A percentile compares a stretch with the other conserved stretches of the same genome.
These are phyloP conservation scores for Thumatha senex DNA, from an alignment of 2,888 invertebrate species.

Conservation along the genomic window DNA sequence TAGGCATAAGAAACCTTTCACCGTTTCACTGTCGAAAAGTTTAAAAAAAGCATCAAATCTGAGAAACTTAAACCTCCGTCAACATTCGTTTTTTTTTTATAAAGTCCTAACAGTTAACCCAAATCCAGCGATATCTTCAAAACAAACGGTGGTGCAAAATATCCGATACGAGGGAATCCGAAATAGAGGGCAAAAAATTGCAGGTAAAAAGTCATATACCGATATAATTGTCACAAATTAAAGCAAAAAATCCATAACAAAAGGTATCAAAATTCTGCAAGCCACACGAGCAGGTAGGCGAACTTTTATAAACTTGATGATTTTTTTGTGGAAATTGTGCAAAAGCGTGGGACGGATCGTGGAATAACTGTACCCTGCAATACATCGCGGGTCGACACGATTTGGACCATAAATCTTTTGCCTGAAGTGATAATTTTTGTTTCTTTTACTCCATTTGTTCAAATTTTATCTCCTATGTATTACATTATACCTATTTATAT, in stretches of 20 bases:
- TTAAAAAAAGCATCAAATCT: constrained; percentile 22
- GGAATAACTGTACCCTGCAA: constrained; percentile 69
- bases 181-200: constrained; percentile 58
- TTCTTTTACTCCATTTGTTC: not conserved
- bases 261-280: constrained; percentile 83
- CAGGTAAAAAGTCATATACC: constrained; percentile 84
- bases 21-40: constrained; percentile 4
- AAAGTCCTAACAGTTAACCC: constrained; percentile 61
- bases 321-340: constrained; percentile 69
- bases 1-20: constrained; percentile 27
- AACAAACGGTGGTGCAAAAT: constrained; percentile 77
- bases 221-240: constrained; percentile 84
- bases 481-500: no score
- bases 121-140: constrained; percentile 55
- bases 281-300: constrained; percentile 83
- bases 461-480: no score
- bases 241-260: constrained; percentile 78
- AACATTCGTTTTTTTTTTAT: constrained; percentile 41
- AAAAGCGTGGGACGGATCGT: constrained; percentile 78
- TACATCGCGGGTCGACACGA: constrained; percentile 47
- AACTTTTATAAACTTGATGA: constrained; percentile 63
- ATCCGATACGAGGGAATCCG: constrained; percentile 61
- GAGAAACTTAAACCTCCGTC: constrained; percentile 31
- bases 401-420: constrained; percentile 54
- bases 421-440: constrained; percentile 28